phyloP scores from a whole-genome alignment of 2,797 vertebrate species.

The Lutjanus argentimaculatus region DNA sequence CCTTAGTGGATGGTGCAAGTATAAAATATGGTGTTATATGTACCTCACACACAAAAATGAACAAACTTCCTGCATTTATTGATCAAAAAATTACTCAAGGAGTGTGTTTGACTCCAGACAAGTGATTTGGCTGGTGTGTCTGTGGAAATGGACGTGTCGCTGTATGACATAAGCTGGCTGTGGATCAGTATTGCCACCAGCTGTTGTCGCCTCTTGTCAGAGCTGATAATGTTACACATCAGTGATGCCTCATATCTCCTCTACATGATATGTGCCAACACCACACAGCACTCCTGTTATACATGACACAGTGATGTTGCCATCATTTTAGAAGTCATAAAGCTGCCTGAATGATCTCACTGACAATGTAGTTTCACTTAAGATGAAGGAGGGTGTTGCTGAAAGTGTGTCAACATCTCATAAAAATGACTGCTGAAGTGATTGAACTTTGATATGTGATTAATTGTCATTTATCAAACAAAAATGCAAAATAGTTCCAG shows the following conservation, averaged over 20 bases:
- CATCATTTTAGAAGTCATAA: slow-evolving; percentile 13
- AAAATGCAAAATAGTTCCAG: background rate
- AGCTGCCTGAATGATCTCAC: background rate
- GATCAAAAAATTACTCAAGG: background rate
- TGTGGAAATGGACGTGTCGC: background rate
- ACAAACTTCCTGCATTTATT: background rate
- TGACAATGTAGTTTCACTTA: background rate
- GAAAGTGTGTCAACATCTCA: background rate
- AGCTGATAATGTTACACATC: slow-evolving; percentile 46
- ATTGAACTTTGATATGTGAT: background rate
- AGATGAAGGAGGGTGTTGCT: background rate
- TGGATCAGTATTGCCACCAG: slow-evolving; percentile 39
- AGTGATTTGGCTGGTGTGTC: background rate
- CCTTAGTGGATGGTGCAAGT: background rate
- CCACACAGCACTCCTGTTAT: background rate
- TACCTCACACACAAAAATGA: background rate
- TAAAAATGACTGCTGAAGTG: background rate
- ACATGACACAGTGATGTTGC: slow-evolving; percentile 15
- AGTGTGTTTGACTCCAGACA: background rate
- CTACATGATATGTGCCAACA: slow-evolving; percentile 12
- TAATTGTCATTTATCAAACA: background rate
- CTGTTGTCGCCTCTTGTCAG: slow-evolving; percentile 50
- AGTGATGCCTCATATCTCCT: slow-evolving; percentile 9
- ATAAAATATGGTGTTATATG: background rate
- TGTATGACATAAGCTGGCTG: slow-evolving; percentile 32